Evolutionary conservation across 2,797 vertebrate species (phyloP).

Genomic region (Hemibagrus guttatus): DNA sequence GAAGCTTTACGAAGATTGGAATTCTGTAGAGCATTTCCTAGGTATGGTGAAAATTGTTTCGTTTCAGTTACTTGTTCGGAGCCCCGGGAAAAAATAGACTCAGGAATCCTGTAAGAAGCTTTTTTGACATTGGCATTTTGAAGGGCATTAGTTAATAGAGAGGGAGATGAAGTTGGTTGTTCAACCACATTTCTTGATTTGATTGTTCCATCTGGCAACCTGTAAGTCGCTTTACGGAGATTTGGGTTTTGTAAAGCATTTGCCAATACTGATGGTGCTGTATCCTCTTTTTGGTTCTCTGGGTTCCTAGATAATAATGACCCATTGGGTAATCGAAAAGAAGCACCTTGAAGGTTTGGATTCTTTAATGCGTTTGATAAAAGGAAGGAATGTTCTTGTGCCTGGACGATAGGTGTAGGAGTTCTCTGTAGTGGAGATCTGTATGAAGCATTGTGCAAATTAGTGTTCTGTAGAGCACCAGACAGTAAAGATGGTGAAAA

Average conservation of each 20-base stretch:
- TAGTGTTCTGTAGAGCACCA: conserved; percentile 66
- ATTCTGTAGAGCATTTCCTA: conserved; percentile 56
- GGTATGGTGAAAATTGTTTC: conserved; percentile 49
- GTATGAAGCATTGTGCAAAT: conserved; percentile 65
- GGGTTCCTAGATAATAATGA: conserved; percentile 57
- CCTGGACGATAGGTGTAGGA: conserved; percentile 60
- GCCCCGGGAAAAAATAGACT: conserved; percentile 63
- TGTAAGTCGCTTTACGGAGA: conserved; percentile 72
- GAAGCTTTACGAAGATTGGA: conserved; percentile 66
- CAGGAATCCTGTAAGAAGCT: conserved; percentile 69
- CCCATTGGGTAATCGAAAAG: conserved; percentile 70
- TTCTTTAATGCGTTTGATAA: conserved; percentile 73
- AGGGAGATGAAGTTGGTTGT: conserved; percentile 59
- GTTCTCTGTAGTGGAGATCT: conserved; percentile 63
- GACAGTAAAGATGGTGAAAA: conserved; percentile 63
- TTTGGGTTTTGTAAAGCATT: conserved; percentile 70
- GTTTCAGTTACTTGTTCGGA: conserved; percentile 61
- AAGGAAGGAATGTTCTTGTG: conserved; percentile 59
- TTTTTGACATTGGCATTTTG: conserved; percentile 67
- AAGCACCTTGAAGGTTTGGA: conserved; percentile 64
- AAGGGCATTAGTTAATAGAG: conserved; percentile 68
- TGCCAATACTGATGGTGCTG: conserved; percentile 62
- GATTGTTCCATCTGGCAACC: conserved; percentile 72
- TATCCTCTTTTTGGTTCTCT: conserved; percentile 59
- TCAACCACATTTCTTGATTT: conserved; percentile 65